These are phyloP conservation scores for Brachionus sp. DNA, from an alignment of 1,140 invertebrate genomes.

Conservation along the genomic window DNA sequence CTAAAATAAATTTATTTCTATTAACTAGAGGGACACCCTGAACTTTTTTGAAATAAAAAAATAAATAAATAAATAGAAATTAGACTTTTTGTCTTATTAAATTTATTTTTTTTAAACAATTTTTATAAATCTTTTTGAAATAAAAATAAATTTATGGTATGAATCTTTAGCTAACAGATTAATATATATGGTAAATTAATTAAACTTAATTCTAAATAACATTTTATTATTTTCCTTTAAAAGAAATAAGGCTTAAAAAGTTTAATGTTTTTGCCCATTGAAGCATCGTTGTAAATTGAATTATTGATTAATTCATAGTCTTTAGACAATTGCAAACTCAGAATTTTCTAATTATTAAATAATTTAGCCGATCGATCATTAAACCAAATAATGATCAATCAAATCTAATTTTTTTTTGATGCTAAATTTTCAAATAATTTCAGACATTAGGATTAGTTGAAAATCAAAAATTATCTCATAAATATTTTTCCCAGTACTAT, in stretches of 20 bases:
- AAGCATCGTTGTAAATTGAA: not conserved
- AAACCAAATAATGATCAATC: not conserved
- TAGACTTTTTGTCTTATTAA: not conserved
- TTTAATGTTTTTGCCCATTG: not conserved
- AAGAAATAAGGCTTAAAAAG: not conserved
- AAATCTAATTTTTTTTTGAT: not conserved
- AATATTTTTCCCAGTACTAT: not conserved
- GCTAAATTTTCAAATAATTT: not conserved
- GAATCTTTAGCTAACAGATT: not conserved
- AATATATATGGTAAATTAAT: not conserved
- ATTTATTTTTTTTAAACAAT: not conserved
- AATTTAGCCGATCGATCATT: not conserved
- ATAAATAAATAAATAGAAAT: not conserved
- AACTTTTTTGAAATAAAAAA: not conserved
- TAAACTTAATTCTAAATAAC: not conserved
- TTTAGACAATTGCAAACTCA: not conserved
- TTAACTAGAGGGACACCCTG: not conserved
- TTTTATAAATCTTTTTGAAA: not conserved
- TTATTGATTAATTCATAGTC: not conserved
- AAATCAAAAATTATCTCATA: not conserved
- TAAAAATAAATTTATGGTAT: too few relatives aligned
- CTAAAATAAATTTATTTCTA: not conserved
- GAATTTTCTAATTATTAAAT: not conserved
- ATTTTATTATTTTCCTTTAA: not conserved
- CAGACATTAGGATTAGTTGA: not conserved